These are phyloP conservation scores for Holocentrus rufus DNA, from an alignment of 2,797 vertebrate genomes.

Conservation along the genomic window DNA sequence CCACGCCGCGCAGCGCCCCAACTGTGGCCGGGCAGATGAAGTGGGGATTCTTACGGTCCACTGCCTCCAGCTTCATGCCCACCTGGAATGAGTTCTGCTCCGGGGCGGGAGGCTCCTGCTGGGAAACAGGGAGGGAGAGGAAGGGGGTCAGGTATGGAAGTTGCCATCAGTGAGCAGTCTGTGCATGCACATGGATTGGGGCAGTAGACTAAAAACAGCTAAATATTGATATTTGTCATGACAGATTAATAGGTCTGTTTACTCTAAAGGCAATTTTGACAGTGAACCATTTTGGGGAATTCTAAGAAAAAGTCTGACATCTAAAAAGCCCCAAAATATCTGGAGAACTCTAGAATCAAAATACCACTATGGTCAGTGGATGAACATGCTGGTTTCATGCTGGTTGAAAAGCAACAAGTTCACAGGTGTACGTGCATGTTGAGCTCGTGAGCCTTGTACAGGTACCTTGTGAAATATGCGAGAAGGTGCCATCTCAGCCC, in stretches of 20 bases:
- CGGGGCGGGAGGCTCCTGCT: conserved; percentile 95
- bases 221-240: not conserved
- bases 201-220: not conserved
- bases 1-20: conserved; percentile 94
- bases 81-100: conserved; percentile 97
- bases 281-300: no score
- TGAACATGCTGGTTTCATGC: not conserved
- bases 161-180: not conserved
- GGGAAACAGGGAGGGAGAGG: conserved; percentile 50
- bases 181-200: not conserved
- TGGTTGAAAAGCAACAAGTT: not conserved
- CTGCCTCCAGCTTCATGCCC: conserved; percentile 99
- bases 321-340: not conserved
- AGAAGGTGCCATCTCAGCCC: conserved; percentile 97
- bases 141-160: conserved; percentile 36
- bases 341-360: not conserved
- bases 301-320: not conserved
- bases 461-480: conserved; percentile 98
- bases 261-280: not conserved
- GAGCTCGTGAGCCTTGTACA: conserved; percentile 54
- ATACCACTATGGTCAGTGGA: not conserved
- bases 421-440: not conserved
- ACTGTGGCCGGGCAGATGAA: conserved; percentile 99
- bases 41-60: conserved; percentile 99
- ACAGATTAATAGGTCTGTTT: not conserved